Evolutionary conservation across 1,140 invertebrate genomes (phyloP).

Genomic region (Leptopilina boulardi): DNA sequence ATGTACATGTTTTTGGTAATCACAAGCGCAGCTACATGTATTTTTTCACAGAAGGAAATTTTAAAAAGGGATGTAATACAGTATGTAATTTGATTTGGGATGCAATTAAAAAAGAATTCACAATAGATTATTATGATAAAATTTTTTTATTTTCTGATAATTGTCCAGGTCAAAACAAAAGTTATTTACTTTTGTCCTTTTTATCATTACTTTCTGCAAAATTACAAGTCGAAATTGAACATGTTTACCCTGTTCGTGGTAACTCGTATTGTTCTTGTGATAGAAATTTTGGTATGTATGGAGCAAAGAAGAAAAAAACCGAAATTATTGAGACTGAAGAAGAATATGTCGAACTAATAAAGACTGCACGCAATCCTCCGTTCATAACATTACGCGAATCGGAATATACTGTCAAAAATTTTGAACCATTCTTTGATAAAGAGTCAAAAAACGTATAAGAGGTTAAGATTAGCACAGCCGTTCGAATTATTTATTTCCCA

Average conservation of each 20-base stretch:
- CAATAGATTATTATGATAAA: constrained; percentile 29
- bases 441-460: neutral
- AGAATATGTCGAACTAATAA: constrained; percentile 47
- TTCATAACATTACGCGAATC: constrained; percentile 35
- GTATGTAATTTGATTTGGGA: constrained; percentile 35
- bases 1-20: constrained; percentile 36
- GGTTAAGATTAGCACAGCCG: constrained; percentile 35
- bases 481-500: constrained; percentile 35
- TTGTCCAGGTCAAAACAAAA: constrained; percentile 36
- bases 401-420: constrained; percentile 26
- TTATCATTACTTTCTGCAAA: constrained; percentile 33
- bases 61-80: constrained; percentile 43
- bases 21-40: constrained; percentile 44
- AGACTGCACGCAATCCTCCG: constrained; percentile 34
- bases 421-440: constrained; percentile 29
- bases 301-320: constrained; percentile 42
- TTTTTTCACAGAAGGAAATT: constrained; percentile 28
- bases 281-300: constrained; percentile 45
- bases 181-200: constrained; percentile 31
- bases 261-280: constrained; percentile 38
- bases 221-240: constrained; percentile 36
- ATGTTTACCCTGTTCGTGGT: constrained; percentile 8
- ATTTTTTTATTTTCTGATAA: constrained; percentile 41
- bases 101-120: constrained; percentile 38
- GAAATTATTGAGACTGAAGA: constrained; percentile 46